A percentile compares a stretch with the other conserved stretches of the same genome.
These are phyloP conservation scores for Zapornia atra DNA, from an alignment of 2,113 vertebrate species.

Conservation along the genomic window DNA sequence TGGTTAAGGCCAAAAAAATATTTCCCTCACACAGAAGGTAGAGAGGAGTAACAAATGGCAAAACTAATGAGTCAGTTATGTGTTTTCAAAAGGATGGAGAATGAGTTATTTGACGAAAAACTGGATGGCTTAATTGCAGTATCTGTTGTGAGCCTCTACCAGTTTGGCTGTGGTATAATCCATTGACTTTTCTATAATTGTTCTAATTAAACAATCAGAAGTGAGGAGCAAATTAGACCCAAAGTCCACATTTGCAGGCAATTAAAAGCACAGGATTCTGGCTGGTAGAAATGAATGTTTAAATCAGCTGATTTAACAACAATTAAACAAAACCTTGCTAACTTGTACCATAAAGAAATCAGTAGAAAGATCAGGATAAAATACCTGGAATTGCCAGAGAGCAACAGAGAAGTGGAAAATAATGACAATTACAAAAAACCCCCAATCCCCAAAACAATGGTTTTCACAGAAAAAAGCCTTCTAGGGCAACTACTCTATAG, in stretches of 20 bases:
- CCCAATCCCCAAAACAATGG: not conserved
- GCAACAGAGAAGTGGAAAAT: not conserved
- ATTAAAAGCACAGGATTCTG: not conserved
- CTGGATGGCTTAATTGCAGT: not conserved
- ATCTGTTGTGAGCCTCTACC: not conserved
- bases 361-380: not conserved
- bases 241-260: not conserved
- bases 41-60: not conserved
- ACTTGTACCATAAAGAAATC: not conserved
- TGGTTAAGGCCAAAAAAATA: not conserved
- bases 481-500: not conserved
- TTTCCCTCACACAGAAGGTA: not conserved
- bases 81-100: not conserved
- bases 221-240: not conserved
- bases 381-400: not conserved
- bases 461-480: not conserved
- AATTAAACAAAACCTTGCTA: not conserved
- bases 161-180: not conserved
- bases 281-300: not conserved
- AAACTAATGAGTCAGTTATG: not conserved
- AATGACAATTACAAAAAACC: not conserved
- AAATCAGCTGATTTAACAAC: not conserved
- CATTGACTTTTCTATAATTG: not conserved
- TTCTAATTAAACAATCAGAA: not conserved
- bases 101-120: not conserved